Base-by-base conservation (phyloP, 2,888 invertebrate genomes). In the Drepana falcataria region DNA sequence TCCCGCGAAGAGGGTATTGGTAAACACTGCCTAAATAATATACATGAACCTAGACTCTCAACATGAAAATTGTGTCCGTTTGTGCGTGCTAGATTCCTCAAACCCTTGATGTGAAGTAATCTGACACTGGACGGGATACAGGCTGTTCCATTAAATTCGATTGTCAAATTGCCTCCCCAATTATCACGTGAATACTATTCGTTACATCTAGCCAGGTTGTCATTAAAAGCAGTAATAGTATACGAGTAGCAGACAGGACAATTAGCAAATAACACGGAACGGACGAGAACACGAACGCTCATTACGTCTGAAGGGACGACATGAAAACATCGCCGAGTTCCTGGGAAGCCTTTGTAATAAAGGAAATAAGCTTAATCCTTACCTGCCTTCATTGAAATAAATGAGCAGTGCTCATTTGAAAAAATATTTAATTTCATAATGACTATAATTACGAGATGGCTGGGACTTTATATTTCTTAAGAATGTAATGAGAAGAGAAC, bases 361-460 rank as follows among this genome's bases (percentile, higher is more conserved):
- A 58, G 64, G 70, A 68, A 72, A 64, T 57, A 61, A 56, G 59
- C 63, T 61, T 65, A 65, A 73, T 73, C 64, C 65, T 65, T 68
- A 74, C 73, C 73, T 71, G 69, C 59, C 55, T n/a, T 21, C 55
- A 58, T 51, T 52, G 53, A 49, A 47, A 58, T 35, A 53, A 59
- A 60, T 58, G 48, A 58, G 47, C 52, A 44, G 48, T 34, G 33
- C 33, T 41, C 49, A 59, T 55, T 52, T 49, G 54, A 58, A 53
- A 59, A 61, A 64, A 57, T 55, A 60, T 65, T 68, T 62, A 66
- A 59, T 57, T 53, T 47, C 48, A 48, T 59, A 61, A 66, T 55
- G 61, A 58, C 55, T 49, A 53, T 44, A 53, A 65, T 66, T 63
- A 67, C 51, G 53, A 7, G 47, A 49, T n/a, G 48, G 57, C 62